These are phyloP conservation scores for Garrulus glandarius DNA, from an alignment of 2,797 vertebrate species.

Conservation along the genomic window DNA sequence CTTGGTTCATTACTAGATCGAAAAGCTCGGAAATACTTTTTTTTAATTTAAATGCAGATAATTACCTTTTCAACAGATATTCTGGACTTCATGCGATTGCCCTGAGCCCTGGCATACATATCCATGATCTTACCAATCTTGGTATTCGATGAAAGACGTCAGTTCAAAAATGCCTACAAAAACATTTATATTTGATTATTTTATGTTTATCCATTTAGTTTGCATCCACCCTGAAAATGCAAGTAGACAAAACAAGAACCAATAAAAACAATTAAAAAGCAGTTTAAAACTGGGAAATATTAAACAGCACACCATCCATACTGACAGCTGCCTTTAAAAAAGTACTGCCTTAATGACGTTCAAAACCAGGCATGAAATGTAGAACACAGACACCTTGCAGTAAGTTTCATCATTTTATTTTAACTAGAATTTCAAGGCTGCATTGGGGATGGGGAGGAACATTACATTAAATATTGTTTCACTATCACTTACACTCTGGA, in stretches of 20 bases:
- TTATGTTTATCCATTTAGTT: neutral
- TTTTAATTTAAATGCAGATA: neutral
- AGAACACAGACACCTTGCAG: neutral
- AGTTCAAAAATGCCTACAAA: conserved; percentile 68
- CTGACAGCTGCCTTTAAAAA: neutral
- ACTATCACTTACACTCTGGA: neutral
- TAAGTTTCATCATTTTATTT: neutral
- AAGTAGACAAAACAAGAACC: neutral
- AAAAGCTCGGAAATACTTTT: neutral
- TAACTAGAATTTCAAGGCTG: neutral
- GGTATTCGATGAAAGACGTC: conserved; percentile 32
- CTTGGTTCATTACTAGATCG: neutral
- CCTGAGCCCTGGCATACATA: conserved; percentile 77
- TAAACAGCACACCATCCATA: neutral
- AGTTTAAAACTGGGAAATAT: neutral
- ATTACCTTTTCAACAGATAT: conserved; percentile 85
- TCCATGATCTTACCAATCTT: conserved; percentile 80
- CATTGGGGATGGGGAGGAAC: fast-evolving
- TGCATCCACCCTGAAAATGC: neutral
- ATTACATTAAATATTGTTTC: neutral
- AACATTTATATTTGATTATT: neutral
- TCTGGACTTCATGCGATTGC: conserved; percentile 80
- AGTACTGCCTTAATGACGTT: neutral
- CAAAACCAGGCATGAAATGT: fast-evolving
- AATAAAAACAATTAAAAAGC: neutral